Conservation (phyloP, 2,888 invertebrate genomes). For the Chaetogeoica ovagalla region DNA sequence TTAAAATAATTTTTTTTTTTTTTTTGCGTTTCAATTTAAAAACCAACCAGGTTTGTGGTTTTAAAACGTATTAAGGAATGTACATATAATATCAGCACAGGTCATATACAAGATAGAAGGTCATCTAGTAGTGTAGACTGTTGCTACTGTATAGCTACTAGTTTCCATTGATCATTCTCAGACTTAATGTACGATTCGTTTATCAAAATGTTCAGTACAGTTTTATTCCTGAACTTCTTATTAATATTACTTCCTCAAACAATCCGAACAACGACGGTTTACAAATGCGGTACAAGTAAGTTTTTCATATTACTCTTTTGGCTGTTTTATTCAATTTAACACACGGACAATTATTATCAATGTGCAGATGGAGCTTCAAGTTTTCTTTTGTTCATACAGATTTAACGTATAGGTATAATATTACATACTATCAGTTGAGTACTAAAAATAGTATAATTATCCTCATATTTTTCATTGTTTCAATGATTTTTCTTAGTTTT, state of each 20-base stretch:
- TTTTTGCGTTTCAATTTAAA: slow-evolving; percentile 12
- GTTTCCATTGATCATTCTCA: slow-evolving; percentile 9
- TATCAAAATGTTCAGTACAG: slow-evolving; percentile 36
- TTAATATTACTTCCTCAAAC: slow-evolving; percentile 32
- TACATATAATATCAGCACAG: neutral
- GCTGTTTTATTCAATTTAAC: neutral
- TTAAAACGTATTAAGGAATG: slow-evolving; percentile 15
- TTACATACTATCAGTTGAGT: no score
- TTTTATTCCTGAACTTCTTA: slow-evolving; percentile 25
- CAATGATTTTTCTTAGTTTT: no score
- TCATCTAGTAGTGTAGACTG: slow-evolving; percentile 2
- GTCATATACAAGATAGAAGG: slow-evolving; percentile 13
- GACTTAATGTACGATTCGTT: neutral
- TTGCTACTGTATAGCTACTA: no score
- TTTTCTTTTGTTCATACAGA: no score
- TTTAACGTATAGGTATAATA: no score
- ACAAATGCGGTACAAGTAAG: slow-evolving; percentile 49
- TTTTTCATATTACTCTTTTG: slow-evolving; percentile 7
- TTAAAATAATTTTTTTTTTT: neutral
- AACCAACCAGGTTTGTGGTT: slow-evolving; percentile 17
- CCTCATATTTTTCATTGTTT: no score
- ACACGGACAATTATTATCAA: neutral
- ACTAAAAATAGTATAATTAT: no score
- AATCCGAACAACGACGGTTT: slow-evolving; percentile 29
- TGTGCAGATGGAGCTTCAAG: neutral